A percentile compares a stretch with the other conserved stretches of the same genome.
phyloP scores from a whole-genome alignment of 2,113 vertebrate species.

The Eurypyga helias region DNA sequence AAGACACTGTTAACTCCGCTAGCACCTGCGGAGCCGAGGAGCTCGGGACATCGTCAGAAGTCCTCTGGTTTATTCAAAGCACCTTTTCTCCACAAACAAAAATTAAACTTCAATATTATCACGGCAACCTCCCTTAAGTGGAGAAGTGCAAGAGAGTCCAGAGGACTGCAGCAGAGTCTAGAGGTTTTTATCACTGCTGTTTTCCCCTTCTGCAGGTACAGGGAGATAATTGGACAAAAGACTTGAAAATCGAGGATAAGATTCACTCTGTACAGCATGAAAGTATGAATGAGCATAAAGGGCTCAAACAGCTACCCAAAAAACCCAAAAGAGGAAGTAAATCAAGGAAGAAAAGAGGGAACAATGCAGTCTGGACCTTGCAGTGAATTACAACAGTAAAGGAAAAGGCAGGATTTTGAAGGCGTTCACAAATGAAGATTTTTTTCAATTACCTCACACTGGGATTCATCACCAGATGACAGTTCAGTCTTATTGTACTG shows the following conservation, averaged over 20 bases:
- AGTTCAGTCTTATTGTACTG: background rate
- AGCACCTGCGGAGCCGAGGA: background rate
- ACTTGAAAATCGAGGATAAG: background rate
- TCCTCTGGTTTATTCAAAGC: background rate
- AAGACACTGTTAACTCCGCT: slow-evolving; percentile 20
- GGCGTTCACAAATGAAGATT: background rate
- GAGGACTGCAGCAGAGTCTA: background rate
- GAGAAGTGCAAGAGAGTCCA: background rate
- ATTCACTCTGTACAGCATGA: background rate
- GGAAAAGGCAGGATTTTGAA: background rate
- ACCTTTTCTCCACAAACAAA: background rate
- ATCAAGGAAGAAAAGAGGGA: background rate
- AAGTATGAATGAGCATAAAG: background rate
- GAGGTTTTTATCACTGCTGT: background rate
- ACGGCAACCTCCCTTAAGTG: background rate
- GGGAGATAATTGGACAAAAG: slow-evolving; percentile 48
- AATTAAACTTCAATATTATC: background rate
- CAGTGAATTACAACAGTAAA: background rate
- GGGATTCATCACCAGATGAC: background rate
- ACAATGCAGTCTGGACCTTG: background rate
- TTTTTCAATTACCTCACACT: background rate
- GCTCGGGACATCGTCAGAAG: background rate
- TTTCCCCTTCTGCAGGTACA: background rate
- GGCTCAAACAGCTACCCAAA: background rate
- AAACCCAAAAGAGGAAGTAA: background rate